Conservation (phyloP, 92 coral and sea anemone species). For the Metridium senile region DNA sequence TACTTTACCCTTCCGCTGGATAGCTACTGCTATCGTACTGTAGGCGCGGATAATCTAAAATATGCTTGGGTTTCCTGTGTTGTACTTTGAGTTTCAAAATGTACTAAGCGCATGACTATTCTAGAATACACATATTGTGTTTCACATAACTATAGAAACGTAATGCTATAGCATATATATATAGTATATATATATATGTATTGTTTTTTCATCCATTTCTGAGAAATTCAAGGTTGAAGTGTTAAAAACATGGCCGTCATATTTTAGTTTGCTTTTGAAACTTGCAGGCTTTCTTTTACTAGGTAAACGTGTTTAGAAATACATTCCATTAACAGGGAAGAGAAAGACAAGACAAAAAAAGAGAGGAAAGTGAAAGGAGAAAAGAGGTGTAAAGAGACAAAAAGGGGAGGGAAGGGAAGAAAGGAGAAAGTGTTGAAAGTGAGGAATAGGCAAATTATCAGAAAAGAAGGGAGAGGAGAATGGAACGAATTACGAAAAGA, state of each 20-base stretch:
- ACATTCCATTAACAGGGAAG: neutral
- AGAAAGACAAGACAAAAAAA: neutral
- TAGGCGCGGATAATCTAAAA: too few species aligned
- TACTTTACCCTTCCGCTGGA: too few species aligned
- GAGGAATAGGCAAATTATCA: too few species aligned
- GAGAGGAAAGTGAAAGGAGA: neutral
- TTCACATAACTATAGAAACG: too few species aligned
- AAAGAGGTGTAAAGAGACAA: neutral
- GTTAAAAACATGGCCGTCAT: neutral
- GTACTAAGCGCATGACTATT: too few species aligned
- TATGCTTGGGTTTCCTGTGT: too few species aligned
- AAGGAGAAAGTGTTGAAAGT: neutral
- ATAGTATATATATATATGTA: neutral
- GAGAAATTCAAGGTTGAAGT: slow-evolving; percentile 13
- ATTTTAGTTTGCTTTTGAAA: slow-evolving; percentile 3
- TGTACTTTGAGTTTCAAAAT: too few species aligned
- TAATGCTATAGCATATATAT: neutral
- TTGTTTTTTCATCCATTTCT: neutral
- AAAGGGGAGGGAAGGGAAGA: neutral
- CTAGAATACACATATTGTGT: too few species aligned
- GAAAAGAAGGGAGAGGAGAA: too few species aligned
- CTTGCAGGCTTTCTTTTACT: slow-evolving; percentile 5
- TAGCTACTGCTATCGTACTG: too few species aligned
- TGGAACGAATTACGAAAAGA: too few species aligned
- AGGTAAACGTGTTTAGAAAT: neutral